phyloP scores from a whole-genome alignment of 1,140 invertebrate species.

The Drosophila lacertosa region DNA sequence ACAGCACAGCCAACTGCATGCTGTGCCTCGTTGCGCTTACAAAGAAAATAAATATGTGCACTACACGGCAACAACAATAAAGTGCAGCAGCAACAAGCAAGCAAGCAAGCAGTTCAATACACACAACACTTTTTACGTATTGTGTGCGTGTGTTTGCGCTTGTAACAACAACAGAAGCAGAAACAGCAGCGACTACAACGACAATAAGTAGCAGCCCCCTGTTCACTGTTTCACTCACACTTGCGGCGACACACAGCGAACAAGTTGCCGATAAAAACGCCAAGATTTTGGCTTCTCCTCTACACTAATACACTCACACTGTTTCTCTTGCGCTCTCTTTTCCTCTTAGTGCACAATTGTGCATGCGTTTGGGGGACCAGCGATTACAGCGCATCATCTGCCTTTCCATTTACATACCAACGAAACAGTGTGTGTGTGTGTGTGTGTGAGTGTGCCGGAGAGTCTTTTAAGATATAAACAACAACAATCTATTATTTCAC shows the following conservation, averaged over 20 bases:
- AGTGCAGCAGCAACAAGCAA: constrained; percentile 41
- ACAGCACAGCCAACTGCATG: constrained; percentile 62
- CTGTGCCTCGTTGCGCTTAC: constrained; percentile 52
- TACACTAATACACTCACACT: constrained; percentile 6
- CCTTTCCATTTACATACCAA: neutral
- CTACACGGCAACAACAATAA: constrained; percentile 45
- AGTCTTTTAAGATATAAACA: constrained; percentile 18
- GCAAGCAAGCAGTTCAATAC: constrained; percentile 66
- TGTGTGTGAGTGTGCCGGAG: neutral
- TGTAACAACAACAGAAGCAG: constrained; percentile 60
- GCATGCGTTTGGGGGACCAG: neutral
- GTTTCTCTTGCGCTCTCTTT: constrained; percentile 4
- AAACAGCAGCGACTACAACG: constrained; percentile 1
- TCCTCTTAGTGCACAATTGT: neutral
- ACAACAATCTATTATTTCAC: constrained; percentile 21
- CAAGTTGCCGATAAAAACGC: constrained; percentile 50
- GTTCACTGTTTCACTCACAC: constrained; percentile 48
- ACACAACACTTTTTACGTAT: constrained; percentile 42
- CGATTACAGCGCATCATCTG: constrained; percentile 11
- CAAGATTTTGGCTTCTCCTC: constrained; percentile 32
- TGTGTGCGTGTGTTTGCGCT: constrained; percentile 37
- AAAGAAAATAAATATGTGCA: constrained; percentile 62
- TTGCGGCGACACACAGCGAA: constrained; percentile 42
- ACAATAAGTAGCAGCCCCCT: neutral
- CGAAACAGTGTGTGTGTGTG: neutral